Conservation (phyloP, 2,797 vertebrate species). For the Champsocephalus esox region DNA sequence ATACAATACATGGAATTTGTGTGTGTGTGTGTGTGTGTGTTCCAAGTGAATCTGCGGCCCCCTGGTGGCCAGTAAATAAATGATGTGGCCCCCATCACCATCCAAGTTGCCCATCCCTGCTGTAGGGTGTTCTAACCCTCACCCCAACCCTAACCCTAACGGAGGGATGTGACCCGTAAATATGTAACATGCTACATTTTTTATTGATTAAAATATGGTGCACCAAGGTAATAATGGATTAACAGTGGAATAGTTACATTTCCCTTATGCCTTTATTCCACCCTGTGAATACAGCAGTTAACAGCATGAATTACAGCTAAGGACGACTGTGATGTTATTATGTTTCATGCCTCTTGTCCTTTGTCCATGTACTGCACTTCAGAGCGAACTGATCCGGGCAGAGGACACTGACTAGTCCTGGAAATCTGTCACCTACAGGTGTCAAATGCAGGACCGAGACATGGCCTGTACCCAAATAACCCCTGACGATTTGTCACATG, state of each 20-base stretch:
- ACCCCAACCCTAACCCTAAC: no score
- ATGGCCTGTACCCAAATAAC: conserved; percentile 48
- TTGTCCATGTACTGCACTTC: conserved; percentile 19
- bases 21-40: no score
- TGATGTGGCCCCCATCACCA: no score
- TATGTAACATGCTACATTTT: no score
- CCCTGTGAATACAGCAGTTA: conserved; percentile 4
- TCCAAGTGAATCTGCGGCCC: no score
- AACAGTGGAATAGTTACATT: background rate
- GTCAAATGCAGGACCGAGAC: conserved; percentile 59
- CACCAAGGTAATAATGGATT: background rate
- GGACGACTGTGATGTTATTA: conserved; percentile 28
- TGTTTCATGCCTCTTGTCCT: conserved; percentile 54
- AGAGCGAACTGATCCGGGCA: conserved; percentile 57
- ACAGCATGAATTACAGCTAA: conserved; percentile 21
- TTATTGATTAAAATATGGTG: no score
- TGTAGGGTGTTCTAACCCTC: background rate
- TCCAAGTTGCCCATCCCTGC: no score
- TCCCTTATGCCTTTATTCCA: background rate
- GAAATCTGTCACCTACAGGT: conserved; percentile 70
- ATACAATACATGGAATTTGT: no score
- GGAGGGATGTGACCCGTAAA: no score
- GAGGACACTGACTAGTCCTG: conserved; percentile 45
- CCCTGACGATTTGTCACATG: conserved; percentile 51
- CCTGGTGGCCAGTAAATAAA: no score